Conservation (phyloP, 2,113 vertebrate species). For the Callopanchax toddi region DNA sequence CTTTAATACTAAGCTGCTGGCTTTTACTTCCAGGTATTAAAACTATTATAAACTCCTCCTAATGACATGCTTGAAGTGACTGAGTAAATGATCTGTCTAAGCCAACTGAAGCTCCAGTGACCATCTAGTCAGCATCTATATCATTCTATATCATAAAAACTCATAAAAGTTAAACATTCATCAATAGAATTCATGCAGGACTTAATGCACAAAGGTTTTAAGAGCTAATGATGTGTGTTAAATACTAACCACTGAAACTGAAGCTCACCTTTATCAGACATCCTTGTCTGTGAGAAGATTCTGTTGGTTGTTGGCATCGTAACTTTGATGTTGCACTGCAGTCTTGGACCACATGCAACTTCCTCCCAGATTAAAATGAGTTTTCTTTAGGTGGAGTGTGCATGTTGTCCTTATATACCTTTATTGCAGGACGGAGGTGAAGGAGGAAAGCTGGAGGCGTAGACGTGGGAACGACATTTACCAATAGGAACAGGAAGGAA, state of each 20-base stretch:
- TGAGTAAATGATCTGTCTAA: conserved; percentile 17
- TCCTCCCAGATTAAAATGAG: conserved; percentile 5
- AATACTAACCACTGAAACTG: too few relatives aligned
- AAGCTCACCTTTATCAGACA: conserved; percentile 55
- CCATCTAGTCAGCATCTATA: conserved; percentile 10
- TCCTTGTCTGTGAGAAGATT: conserved; percentile 47
- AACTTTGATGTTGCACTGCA: background rate
- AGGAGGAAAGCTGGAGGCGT: conserved; percentile 6
- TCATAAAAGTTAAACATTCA: too few relatives aligned
- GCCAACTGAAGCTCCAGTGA: conserved; percentile 21
- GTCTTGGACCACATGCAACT: conserved; percentile 13
- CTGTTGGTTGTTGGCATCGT: conserved; percentile 61
- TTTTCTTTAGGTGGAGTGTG: background rate
- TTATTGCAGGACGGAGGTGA: conserved; percentile 29
- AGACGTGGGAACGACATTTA: conserved; percentile 19
- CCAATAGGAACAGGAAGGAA: conserved; percentile 25
- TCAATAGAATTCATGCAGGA: too few relatives aligned
- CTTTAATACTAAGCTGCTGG: conserved; percentile 26
- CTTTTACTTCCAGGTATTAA: conserved; percentile 22
- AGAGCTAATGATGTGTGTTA: too few relatives aligned
- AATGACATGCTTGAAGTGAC: conserved; percentile 35
- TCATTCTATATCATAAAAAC: too few relatives aligned
- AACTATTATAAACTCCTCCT: conserved; percentile 14
- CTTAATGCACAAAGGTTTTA: too few relatives aligned
- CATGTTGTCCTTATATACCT: conserved; percentile 56